Conservation (phyloP, 2,888 invertebrate species). For the Lathronympha strigana region DNA sequence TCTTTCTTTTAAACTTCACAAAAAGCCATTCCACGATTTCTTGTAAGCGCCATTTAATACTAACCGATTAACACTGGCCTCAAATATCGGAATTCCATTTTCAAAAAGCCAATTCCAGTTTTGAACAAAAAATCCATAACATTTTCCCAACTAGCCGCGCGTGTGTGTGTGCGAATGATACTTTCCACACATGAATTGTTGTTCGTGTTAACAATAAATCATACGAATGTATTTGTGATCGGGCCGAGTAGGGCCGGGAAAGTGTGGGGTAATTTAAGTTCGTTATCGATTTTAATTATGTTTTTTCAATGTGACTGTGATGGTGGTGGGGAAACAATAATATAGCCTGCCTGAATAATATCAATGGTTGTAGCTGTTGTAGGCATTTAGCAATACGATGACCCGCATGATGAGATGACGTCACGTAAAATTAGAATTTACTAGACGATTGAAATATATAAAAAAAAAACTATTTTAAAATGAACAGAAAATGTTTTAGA, state of each 20-base stretch:
- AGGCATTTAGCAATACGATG: too few relatives aligned
- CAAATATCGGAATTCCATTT: slow-evolving; percentile 39
- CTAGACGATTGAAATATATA: too few relatives aligned
- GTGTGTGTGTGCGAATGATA: slow-evolving; percentile 69
- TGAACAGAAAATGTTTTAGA: too few relatives aligned
- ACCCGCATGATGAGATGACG: too few relatives aligned
- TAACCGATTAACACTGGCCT: slow-evolving; percentile 22
- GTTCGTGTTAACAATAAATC: slow-evolving; percentile 80
- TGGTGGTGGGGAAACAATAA: background rate
- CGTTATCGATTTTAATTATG: slow-evolving; percentile 27
- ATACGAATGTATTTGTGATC: slow-evolving; percentile 83
- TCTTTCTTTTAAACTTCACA: too few relatives aligned
- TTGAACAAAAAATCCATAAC: slow-evolving; percentile 42
- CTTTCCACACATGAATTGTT: slow-evolving; percentile 75
- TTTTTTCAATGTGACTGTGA: background rate
- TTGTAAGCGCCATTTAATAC: slow-evolving; percentile 6
- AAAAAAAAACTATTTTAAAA: too few relatives aligned
- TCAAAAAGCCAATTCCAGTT: slow-evolving; percentile 41
- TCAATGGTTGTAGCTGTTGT: too few relatives aligned
- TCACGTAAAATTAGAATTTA: too few relatives aligned
- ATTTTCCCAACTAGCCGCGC: slow-evolving; percentile 44
- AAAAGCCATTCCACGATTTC: background rate
- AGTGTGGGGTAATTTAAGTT: background rate
- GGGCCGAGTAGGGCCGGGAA: slow-evolving; percentile 54
- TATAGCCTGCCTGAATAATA: background rate